Evolutionary conservation across 1,140 invertebrate genomes (phyloP), one percentile per base, ranked within the genome.

Genomic region (Meteorus sp.): DNA sequence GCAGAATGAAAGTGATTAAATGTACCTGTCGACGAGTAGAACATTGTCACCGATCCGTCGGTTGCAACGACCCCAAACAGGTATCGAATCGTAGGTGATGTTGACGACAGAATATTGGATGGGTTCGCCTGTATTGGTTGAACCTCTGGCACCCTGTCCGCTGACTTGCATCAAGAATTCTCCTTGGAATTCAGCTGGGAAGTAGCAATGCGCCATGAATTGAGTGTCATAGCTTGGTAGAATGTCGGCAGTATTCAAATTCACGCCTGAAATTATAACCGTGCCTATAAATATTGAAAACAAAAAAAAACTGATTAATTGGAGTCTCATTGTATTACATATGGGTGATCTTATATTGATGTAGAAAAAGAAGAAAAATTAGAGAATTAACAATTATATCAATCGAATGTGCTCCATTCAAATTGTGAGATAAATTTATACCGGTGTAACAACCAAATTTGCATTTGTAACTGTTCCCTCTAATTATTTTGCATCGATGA

Each of bases 41-140:
- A 88, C 84, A 64, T 85, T 87, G 68, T 85, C 84, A 31, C 83
- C 85, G 35, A 85, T 75, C 44, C 83, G 78, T 59, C 77, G 77
- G 65, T 87, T 83, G 62, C 87, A 89, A 56, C 81, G 81, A 2
- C 87, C 87, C 86, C 86, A 89, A 27, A 86, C 84, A 6, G 86
- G 85, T 64, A 88, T 88, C 8, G 85, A 79, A 61, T 85, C 85
- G 50, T 79, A 82, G 20, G 84, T 85, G 47, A 89, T 85, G 63
- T 84, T 86, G 39, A 89, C 77, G 43, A 80, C 72, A 19, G 84
- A 85, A 68, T 88, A 88, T 58, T 84, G 82, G 48, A 88, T 81
- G 27, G 78, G 79, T 33, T 82, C 78, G 29, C 73, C 72, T 2
- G 63, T 69, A 64, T 74, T 77, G 15, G 66, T 68, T 33, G 77